Evolutionary conservation across 2,888 invertebrate species (phyloP).

Genomic region (Drosophila meridionalis): DNA sequence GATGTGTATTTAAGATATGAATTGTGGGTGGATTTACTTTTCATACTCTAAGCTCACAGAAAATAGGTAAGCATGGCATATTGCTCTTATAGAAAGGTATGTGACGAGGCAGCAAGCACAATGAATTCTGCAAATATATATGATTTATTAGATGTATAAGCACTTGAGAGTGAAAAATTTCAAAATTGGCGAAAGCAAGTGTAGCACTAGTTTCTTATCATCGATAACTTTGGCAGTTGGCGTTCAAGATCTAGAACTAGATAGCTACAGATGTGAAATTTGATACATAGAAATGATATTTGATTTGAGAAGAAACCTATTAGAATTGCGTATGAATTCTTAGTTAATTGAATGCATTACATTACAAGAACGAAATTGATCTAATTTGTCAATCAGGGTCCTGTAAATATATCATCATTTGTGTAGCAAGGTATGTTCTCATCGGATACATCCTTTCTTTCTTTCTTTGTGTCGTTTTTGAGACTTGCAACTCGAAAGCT

Average conservation of each 20-base stretch:
- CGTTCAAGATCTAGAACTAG: background rate
- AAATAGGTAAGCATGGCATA: conserved; percentile 1
- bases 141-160: background rate
- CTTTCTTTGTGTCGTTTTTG: background rate
- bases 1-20: conserved; percentile 28
- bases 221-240: background rate
- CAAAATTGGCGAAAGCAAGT: background rate
- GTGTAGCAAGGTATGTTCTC: background rate
- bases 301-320: no score
- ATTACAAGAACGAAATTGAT: background rate
- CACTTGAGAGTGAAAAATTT: background rate
- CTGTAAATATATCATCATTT: background rate
- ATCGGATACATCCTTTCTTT: background rate
- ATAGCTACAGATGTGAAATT: background rate
- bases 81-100: background rate
- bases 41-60: conserved; percentile 14
- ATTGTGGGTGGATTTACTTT: conserved; percentile 50
- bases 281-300: background rate
- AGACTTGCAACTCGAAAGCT: background rate
- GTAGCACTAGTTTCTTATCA: background rate
- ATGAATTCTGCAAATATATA: background rate
- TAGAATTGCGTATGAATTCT: no score
- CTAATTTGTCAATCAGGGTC: background rate
- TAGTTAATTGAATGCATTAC: background rate
- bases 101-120: background rate